A percentile compares a stretch with the other conserved stretches of the same genome.
These are phyloP conservation scores for Dolichopus griseipennis DNA, from an alignment of 2,888 invertebrate species.

Conservation along the genomic window DNA sequence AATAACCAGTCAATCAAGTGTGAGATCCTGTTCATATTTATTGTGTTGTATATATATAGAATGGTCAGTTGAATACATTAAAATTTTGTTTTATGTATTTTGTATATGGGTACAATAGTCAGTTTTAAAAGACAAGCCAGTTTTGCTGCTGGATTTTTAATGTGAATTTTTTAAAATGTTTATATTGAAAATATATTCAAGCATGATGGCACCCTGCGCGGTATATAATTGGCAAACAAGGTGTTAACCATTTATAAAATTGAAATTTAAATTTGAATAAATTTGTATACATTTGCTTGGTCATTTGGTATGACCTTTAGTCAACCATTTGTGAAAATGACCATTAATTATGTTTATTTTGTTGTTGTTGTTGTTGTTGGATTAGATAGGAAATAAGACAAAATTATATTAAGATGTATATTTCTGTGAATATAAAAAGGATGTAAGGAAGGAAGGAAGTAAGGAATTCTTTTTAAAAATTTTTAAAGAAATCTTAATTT, in stretches of 20 bases:
- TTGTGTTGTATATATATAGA: not conserved
- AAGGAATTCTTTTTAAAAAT: too few relatives aligned
- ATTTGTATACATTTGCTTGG: too few relatives aligned
- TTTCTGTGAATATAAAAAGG: too few relatives aligned
- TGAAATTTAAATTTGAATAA: not conserved
- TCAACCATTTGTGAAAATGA: not conserved
- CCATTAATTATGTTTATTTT: not conserved
- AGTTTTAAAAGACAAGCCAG: too few relatives aligned
- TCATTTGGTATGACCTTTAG: slow-evolving; percentile 11
- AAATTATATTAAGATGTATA: too few relatives aligned
- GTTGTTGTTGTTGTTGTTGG: not conserved
- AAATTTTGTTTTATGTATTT: not conserved
- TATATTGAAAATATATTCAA: not conserved
- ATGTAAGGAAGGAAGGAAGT: too few relatives aligned
- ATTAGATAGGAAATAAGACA: too few relatives aligned
- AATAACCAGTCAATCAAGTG: not conserved
- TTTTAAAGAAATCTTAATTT: too few relatives aligned
- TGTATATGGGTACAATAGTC: too few relatives aligned
- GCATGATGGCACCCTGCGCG: slow-evolving; percentile 1
- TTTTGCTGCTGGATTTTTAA: not conserved
- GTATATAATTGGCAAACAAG: slow-evolving; percentile 9
- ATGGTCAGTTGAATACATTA: not conserved
- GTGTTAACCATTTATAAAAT: slow-evolving; percentile 4
- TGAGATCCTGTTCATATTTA: not conserved
- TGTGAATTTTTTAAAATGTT: not conserved